These are phyloP conservation scores for Willisornis vidua DNA, from an alignment of 2,113 vertebrate species.

Conservation along the genomic window DNA sequence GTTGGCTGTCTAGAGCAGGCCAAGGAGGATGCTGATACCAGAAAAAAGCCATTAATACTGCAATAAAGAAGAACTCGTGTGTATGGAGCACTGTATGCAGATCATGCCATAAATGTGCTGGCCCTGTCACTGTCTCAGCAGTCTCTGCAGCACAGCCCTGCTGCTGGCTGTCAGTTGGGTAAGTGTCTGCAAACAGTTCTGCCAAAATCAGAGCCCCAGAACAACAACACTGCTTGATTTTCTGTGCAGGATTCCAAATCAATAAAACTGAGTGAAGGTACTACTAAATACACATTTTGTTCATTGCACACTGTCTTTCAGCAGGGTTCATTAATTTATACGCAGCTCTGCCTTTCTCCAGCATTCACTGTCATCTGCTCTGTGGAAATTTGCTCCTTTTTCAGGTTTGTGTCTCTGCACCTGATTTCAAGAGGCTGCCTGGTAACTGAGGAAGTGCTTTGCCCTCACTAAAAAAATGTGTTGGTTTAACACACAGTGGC, in stretches of 20 bases:
- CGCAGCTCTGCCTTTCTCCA: not conserved
- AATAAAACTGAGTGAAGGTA: not conserved
- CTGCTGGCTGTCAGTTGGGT: not conserved
- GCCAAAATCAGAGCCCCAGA: not conserved
- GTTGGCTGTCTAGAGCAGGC: not conserved
- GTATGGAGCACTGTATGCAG: not conserved
- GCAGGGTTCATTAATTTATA: not conserved
- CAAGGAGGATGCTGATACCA: not conserved
- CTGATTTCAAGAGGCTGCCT: not conserved
- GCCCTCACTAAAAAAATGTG: not conserved
- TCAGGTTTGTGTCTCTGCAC: not conserved
- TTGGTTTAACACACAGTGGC: not conserved
- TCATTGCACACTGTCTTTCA: not conserved
- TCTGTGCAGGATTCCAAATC: not conserved
- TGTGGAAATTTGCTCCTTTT: not conserved
- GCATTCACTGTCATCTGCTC: not conserved
- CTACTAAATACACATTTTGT: not conserved
- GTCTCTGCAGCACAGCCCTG: not conserved
- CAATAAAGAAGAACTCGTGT: not conserved
- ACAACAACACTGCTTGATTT: not conserved
- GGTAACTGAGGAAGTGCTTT: not conserved
- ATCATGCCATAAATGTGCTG: not conserved
- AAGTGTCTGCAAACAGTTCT: not conserved
- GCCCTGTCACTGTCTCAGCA: not conserved
- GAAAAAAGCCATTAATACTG: not conserved